phyloP scores from a whole-genome alignment of 2,888 invertebrate genomes.

The Eustalomyia histrio region DNA sequence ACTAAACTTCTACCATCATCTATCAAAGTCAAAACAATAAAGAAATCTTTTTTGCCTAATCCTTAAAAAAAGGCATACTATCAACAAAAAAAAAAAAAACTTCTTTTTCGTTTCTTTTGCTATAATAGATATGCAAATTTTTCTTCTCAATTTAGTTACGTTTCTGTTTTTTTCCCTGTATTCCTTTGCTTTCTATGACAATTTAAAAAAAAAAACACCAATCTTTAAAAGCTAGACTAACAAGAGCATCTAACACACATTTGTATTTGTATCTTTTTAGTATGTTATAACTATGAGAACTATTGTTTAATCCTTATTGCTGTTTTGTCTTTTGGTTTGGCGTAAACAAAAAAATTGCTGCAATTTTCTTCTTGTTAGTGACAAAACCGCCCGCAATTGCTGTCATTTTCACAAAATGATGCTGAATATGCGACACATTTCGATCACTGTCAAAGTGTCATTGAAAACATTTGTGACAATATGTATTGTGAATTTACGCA shows the following conservation, averaged over 20 bases:
- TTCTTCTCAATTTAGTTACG: slow-evolving; percentile 55
- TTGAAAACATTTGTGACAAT: slow-evolving; percentile 73
- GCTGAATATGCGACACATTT: slow-evolving; percentile 74
- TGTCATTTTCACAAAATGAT: slow-evolving; percentile 64
- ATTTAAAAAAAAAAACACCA: slow-evolving; percentile 62
- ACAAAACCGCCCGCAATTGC: slow-evolving; percentile 76
- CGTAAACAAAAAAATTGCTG: slow-evolving; percentile 73
- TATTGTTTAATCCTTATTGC: slow-evolving; percentile 29
- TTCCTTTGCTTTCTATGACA: slow-evolving; percentile 34
- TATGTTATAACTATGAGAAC: slow-evolving; percentile 37
- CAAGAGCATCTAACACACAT: slow-evolving; percentile 63
- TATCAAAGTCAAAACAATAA: slow-evolving; percentile 79
- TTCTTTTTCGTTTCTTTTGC: slow-evolving; percentile 41
- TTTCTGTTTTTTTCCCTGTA: neutral
- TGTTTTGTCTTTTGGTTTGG: neutral
- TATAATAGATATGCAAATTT: slow-evolving; percentile 65
- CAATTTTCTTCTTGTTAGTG: slow-evolving; percentile 78
- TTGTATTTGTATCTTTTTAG: slow-evolving; percentile 1
- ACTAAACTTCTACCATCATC: slow-evolving; percentile 72
- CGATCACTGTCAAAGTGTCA: slow-evolving; percentile 76
- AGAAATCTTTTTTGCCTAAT: slow-evolving; percentile 68
- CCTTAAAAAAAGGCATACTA: neutral
- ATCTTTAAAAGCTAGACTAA: slow-evolving; percentile 64
- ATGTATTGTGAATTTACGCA: slow-evolving; percentile 77
- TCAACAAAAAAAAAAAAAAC: slow-evolving; percentile 20